Conservation (phyloP, 2,113 vertebrate species). For the Poecile atricapillus region DNA sequence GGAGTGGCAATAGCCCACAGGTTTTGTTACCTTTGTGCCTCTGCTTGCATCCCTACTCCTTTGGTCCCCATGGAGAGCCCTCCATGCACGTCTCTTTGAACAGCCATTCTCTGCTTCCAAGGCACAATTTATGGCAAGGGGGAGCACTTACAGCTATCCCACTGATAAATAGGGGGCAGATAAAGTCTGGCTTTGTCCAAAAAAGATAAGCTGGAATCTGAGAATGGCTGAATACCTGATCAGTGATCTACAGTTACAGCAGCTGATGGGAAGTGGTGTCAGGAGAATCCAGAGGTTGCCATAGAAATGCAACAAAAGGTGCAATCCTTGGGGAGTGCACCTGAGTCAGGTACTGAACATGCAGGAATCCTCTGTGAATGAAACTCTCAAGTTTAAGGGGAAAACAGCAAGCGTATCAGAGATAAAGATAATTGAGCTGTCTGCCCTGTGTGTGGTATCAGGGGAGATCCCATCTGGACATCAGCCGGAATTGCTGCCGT, state of each 20-base stretch:
- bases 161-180: conserved; percentile 37
- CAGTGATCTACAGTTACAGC: conserved; percentile 48
- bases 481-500: not conserved
- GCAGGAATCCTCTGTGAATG: conserved; percentile 8
- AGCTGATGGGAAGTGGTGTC: not conserved
- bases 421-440: conserved; percentile 43
- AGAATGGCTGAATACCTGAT: not conserved
- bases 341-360: not conserved
- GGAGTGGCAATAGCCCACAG: not conserved
- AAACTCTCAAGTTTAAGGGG: conserved; percentile 22
- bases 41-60: not conserved
- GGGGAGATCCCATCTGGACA: conserved; percentile 6
- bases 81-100: not conserved
- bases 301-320: conserved; percentile 38
- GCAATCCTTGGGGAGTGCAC: conserved; percentile 15
- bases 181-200: conserved; percentile 12
- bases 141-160: not conserved
- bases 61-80: not conserved
- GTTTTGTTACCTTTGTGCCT: conserved; percentile 17
- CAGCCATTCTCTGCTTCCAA: not conserved
- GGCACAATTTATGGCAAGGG: not conserved
- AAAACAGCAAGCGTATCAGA: conserved; percentile 10
- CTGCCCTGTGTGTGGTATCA: not conserved
- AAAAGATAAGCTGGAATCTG: conserved; percentile 33
- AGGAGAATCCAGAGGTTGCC: conserved; percentile 22